These are phyloP conservation scores for Arremon aurantiirostris DNA, from an alignment of 2,797 vertebrate genomes.

Conservation along the genomic window DNA sequence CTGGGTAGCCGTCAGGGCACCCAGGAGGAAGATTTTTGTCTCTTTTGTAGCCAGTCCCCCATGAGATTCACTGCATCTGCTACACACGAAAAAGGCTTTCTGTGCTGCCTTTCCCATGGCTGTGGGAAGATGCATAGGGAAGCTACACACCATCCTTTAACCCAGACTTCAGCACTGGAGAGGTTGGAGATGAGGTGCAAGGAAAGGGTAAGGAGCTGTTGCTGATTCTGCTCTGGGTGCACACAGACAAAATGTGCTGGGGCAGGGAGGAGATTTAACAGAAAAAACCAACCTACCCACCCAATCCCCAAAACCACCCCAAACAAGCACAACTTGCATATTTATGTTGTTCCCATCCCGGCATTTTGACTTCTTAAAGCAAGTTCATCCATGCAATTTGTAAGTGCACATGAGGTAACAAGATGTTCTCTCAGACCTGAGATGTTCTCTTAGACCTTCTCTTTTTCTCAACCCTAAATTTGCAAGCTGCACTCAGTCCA, in stretches of 20 bases:
- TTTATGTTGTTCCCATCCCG: neutral
- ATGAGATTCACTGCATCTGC: accelerated
- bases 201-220: neutral
- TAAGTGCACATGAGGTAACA: accelerated
- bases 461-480: neutral
- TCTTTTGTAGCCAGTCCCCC: neutral
- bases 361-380: neutral
- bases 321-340: neutral
- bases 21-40: no score
- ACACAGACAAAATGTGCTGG: neutral
- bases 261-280: neutral
- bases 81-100: accelerated
- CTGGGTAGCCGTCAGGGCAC: neutral
- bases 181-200: neutral
- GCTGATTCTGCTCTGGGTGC: neutral
- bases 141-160: neutral
- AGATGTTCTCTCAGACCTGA: neutral
- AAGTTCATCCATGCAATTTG: neutral
- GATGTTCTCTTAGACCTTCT: neutral
- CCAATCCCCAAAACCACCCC: neutral
- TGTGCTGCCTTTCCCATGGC: neutral
- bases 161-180: no score
- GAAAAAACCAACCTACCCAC: no score
- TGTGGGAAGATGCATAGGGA: neutral
- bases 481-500: accelerated